A percentile compares a stretch with the other conserved stretches of the same genome.
Evolutionary conservation across 2,113 vertebrate species (phyloP).

Genomic region (Monopterus albus): DNA sequence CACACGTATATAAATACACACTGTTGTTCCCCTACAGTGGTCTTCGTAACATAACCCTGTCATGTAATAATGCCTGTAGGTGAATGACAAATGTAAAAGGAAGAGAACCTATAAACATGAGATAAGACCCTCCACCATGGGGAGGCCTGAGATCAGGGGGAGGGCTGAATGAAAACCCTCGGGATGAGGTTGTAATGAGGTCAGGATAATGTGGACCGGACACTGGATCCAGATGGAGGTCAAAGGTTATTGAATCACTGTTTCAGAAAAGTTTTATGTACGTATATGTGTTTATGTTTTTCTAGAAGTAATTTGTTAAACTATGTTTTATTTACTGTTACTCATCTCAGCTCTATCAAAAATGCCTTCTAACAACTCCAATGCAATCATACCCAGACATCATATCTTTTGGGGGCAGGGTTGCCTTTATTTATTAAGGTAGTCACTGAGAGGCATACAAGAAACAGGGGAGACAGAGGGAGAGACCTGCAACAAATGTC

Average conservation of each 20-base stretch:
- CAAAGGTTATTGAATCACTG: slow-evolving; percentile 61
- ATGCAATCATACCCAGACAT: too few relatives aligned
- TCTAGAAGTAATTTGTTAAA: too few relatives aligned
- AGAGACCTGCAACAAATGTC: too few relatives aligned
- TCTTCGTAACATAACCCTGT: slow-evolving; percentile 43
- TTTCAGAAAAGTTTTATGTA: slow-evolving; percentile 24
- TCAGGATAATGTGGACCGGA: slow-evolving; percentile 36
- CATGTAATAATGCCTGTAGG: slow-evolving; percentile 47
- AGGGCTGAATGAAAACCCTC: background rate
- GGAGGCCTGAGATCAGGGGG: slow-evolving; percentile 17
- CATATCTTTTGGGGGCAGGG: too few relatives aligned
- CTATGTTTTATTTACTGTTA: too few relatives aligned
- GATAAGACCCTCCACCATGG: slow-evolving; percentile 18
- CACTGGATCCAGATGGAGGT: slow-evolving; percentile 56
- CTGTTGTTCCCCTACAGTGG: slow-evolving; percentile 12
- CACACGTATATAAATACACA: background rate
- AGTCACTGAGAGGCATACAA: too few relatives aligned
- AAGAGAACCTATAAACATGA: slow-evolving; percentile 44
- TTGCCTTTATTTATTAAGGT: too few relatives aligned
- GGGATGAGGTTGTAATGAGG: slow-evolving; percentile 44
- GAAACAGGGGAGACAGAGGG: too few relatives aligned
- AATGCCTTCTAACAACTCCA: too few relatives aligned
- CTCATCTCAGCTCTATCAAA: too few relatives aligned
- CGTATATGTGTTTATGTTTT: background rate
- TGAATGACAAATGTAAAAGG: slow-evolving; percentile 47